Evolutionary conservation across 2,888 invertebrate species (phyloP), one percentile per base, ranked within the genome.

Genomic region (Brachynemurus nebulosus): DNA sequence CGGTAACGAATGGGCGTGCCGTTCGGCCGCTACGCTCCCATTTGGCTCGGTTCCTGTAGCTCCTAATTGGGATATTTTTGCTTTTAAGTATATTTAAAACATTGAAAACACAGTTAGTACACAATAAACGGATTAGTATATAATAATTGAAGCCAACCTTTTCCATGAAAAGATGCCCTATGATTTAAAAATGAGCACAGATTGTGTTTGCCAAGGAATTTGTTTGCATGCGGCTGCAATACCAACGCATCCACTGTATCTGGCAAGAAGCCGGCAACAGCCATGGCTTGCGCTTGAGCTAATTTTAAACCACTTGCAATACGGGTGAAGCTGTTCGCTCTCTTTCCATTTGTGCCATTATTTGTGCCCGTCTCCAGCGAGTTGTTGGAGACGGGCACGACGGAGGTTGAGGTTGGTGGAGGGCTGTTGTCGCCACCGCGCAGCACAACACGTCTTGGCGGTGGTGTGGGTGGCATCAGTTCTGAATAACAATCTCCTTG

Each of bases 231-330:
- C 58, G 56, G 53, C 64, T 62, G 57, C 61, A 57, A 53, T 57
- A 61, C 53, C 8, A 37, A 37, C 12, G 43, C 25, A 17, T 27
- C 37, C n/a, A 20, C 27, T 8, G 37, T 36, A 12, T 70, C 69
- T 41, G 74, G 73, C 56, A 76, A 63, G 61, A 79, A 74, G 51
- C 80, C 78, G 49, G 79, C 77, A 49, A 75, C 74, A 48, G 80
- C 80, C 72, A 81, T 78, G 47, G 79, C 79, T 66, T 80, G 77
- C 44, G 74, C 72, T 64, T 80, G 80, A 51, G 79, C 79, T 55
- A 80, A 66, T 60, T 77, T 78, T 51, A 82, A 67, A 46, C 80
- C 80, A 58, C 76, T 76, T 48, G 78, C 79, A 52, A 80, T 71
- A 57, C 68, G 76, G 60, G 66, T 72, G 60, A 66, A 65, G 62